Percentiles rank a stretch among this genome's conserved stretches.
phyloP scores from a whole-genome alignment of 2,113 vertebrate genomes.

The Lampris incognitus region DNA sequence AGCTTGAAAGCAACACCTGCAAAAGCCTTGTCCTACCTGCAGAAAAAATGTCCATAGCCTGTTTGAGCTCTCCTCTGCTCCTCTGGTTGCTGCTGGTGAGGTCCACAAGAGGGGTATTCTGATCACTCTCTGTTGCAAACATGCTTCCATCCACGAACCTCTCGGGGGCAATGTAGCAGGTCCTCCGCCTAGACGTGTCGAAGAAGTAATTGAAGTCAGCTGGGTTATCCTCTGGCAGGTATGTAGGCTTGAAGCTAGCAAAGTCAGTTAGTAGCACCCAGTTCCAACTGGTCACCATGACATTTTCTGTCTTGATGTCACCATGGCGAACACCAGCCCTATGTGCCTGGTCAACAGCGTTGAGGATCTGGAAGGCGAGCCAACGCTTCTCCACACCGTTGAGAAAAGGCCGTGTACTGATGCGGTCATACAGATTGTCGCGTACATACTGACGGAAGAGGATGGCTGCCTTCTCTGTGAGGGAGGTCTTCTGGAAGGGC shows the following conservation, averaged over 20 bases:
- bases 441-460: conserved; percentile 94
- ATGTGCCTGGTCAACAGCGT: conserved; percentile 94
- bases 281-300: conserved; percentile 99
- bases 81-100: conserved; percentile 93
- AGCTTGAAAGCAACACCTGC: background rate
- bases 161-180: conserved; percentile 96
- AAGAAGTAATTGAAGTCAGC: conserved; percentile 99
- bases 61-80: conserved; percentile 91
- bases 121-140: conserved; percentile 92
- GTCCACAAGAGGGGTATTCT: conserved; percentile 94
- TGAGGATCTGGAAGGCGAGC: conserved; percentile 97
- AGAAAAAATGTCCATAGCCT: conserved; percentile 98
- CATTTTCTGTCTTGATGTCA: conserved; percentile 98
- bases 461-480: conserved; percentile 93
- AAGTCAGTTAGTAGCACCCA: conserved; percentile 98
- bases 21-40: conserved; percentile 83
- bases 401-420: conserved; percentile 95
- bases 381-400: conserved; percentile 97
- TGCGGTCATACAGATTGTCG: conserved; percentile 97
- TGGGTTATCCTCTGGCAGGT: conserved; percentile 96
- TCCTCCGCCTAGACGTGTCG: conserved; percentile 93
- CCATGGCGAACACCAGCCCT: conserved; percentile 95
- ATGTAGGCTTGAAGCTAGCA: conserved; percentile 98
- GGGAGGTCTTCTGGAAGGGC: conserved; percentile 93
- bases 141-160: conserved; percentile 96